Evolutionary conservation across 2,797 vertebrate genomes (phyloP).

Genomic region (Xiphorhynchus erythropygius): DNA sequence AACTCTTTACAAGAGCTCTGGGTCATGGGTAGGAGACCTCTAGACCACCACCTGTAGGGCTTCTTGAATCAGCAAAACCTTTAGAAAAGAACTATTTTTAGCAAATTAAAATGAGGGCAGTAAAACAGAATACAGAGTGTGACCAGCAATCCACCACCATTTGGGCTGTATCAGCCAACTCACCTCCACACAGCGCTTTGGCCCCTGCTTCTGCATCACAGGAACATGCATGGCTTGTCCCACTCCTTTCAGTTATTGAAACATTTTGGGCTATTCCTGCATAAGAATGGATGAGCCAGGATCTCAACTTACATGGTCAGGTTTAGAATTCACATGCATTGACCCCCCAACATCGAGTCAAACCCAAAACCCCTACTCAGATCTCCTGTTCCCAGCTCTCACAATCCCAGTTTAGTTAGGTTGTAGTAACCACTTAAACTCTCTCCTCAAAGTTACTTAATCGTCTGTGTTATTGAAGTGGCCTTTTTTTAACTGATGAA

Average conservation of each 20-base stretch:
- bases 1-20: neutral
- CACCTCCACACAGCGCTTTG: fast-evolving
- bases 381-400: neutral
- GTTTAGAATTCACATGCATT: neutral
- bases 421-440: neutral
- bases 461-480: neutral
- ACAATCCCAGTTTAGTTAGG: fast-evolving
- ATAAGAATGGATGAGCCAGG: neutral
- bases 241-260: neutral
- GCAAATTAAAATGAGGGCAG: neutral
- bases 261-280: fast-evolving
- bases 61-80: neutral
- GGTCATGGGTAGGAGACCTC: neutral
- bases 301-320: fast-evolving
- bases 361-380: fast-evolving
- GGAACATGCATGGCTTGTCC: fast-evolving
- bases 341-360: fast-evolving
- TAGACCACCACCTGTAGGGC: neutral
- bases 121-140: neutral
- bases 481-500: constrained; percentile 25
- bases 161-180: fast-evolving
- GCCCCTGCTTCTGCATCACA: neutral
- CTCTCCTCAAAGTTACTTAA: neutral
- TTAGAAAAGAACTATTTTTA: neutral
- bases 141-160: fast-evolving